Evolutionary conservation across 2,113 vertebrate species (phyloP).

Genomic region (Bubo scandiacus): DNA sequence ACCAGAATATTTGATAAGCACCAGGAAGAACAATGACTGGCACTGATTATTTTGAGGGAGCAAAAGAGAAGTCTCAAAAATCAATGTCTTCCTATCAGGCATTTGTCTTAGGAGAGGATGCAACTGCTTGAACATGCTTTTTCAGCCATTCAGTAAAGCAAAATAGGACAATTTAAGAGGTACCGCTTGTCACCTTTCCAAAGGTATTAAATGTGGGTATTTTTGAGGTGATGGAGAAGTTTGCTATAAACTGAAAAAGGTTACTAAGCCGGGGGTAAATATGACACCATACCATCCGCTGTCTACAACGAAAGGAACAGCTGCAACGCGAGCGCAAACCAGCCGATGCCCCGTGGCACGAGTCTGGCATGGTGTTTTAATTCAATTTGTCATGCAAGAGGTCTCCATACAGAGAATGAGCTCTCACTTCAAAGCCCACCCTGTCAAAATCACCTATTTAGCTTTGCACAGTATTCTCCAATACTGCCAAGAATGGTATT

Average conservation of each 20-base stretch:
- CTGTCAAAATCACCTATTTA: not conserved
- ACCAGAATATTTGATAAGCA: not conserved
- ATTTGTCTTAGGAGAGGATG: not conserved
- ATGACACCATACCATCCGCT: fast-evolving
- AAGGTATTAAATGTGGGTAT: not conserved
- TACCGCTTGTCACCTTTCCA: not conserved
- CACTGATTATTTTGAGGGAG: not conserved
- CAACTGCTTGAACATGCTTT: not conserved
- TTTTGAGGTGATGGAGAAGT: not conserved
- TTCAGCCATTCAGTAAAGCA: not conserved
- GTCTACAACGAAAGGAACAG: not conserved
- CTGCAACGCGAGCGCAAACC: fast-evolving
- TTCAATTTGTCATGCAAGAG: not conserved
- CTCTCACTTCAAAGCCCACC: not conserved
- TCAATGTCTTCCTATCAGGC: not conserved
- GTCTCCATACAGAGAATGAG: not conserved
- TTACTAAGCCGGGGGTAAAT: not conserved
- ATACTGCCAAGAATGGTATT: not conserved
- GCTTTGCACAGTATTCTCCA: not conserved
- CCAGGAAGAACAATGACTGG: not conserved
- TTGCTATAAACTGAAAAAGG: not conserved
- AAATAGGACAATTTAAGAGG: not conserved
- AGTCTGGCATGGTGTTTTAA: fast-evolving
- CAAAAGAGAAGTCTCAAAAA: not conserved
- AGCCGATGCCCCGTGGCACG: fast-evolving